Percentiles rank a stretch among this genome's conserved stretches.
These are phyloP conservation scores for Toxonevra muliebris DNA, from an alignment of 2,888 invertebrate species.

Conservation along the genomic window DNA sequence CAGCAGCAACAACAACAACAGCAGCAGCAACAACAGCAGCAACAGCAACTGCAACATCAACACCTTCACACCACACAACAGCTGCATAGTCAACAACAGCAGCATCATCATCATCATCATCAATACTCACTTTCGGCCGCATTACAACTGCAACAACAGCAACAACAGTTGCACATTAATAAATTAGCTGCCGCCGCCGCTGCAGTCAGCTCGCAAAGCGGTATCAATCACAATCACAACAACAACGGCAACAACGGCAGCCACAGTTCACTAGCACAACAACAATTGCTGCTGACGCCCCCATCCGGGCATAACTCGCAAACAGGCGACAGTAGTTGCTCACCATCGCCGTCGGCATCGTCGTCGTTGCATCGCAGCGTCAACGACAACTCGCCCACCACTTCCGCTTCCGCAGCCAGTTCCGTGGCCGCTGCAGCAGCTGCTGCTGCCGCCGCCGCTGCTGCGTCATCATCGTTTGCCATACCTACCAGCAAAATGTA, in stretches of 20 bases:
- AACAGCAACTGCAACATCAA: constrained; percentile 46
- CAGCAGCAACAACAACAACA: constrained; percentile 46
- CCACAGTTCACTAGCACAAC: constrained; percentile 40
- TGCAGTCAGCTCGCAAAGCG: constrained; percentile 52
- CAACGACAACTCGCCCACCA: constrained; percentile 63
- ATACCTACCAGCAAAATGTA: constrained; percentile 86
- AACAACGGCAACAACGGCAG: constrained; percentile 25
- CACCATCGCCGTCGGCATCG: constrained; percentile 58
- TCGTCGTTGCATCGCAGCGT: constrained; percentile 52
- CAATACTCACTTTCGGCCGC: constrained; percentile 66
- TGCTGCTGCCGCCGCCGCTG: constrained; percentile 53
- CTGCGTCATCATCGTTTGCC: constrained; percentile 63
- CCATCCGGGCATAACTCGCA: constrained; percentile 59
- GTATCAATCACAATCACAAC: constrained; percentile 35
- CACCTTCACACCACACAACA: constrained; percentile 39
- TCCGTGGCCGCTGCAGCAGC: constrained; percentile 67
- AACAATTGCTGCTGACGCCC: constrained; percentile 56
- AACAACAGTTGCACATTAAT: constrained; percentile 59
- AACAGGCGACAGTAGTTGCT: constrained; percentile 57
- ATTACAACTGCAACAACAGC: constrained; percentile 54
- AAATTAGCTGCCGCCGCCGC: constrained; percentile 60
- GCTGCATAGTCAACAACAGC: constrained; percentile 36
- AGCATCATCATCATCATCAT: constrained; percentile 49
- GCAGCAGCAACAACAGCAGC: constrained; percentile 45
- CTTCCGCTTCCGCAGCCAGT: constrained; percentile 68